A percentile compares a stretch with the other conserved stretches of the same genome.
Evolutionary conservation across 2,888 invertebrate genomes (phyloP).

Genomic region (Periphyllus acericola): DNA sequence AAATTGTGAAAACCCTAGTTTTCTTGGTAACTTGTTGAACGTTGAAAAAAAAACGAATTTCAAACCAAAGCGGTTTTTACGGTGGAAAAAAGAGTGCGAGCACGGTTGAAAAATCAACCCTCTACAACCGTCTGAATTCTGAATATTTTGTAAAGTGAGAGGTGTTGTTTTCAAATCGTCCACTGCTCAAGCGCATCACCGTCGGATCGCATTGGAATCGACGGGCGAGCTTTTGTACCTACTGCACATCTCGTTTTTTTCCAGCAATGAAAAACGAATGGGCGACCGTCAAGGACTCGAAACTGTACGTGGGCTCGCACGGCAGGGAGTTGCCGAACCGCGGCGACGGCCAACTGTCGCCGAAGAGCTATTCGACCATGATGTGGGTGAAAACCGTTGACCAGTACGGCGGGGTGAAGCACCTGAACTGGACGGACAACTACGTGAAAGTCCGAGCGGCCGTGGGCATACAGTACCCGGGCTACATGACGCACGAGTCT

Average conservation of each 20-base stretch:
- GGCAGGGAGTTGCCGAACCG: slow-evolving; percentile 97
- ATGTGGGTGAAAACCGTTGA: slow-evolving; percentile 91
- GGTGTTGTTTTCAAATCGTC: too few relatives aligned
- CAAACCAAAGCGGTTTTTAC: too few relatives aligned
- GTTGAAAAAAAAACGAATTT: too few relatives aligned
- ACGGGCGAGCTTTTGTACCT: too few relatives aligned
- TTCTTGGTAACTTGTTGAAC: too few relatives aligned
- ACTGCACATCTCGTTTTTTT: slow-evolving; percentile 62
- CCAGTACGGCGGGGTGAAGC: slow-evolving; percentile 79
- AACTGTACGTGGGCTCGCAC: slow-evolving; percentile 91
- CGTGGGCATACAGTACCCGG: slow-evolving; percentile 86
- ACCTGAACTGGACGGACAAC: slow-evolving; percentile 74
- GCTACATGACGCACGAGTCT: slow-evolving; percentile 97
- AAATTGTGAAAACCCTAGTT: too few relatives aligned
- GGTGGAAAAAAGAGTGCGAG: too few relatives aligned
- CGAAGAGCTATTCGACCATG: slow-evolving; percentile 71
- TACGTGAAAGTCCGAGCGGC: slow-evolving; percentile 79
- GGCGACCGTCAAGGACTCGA: slow-evolving; percentile 91
- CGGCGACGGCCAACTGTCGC: slow-evolving; percentile 77
- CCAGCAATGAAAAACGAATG: slow-evolving; percentile 96
- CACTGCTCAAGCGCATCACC: too few relatives aligned
- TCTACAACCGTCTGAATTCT: too few relatives aligned
- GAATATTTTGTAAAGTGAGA: too few relatives aligned
- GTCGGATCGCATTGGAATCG: too few relatives aligned
- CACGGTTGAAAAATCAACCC: too few relatives aligned